Evolutionary conservation across 2,797 vertebrate species (phyloP).

Genomic region (Rhinogobio ventralis): DNA sequence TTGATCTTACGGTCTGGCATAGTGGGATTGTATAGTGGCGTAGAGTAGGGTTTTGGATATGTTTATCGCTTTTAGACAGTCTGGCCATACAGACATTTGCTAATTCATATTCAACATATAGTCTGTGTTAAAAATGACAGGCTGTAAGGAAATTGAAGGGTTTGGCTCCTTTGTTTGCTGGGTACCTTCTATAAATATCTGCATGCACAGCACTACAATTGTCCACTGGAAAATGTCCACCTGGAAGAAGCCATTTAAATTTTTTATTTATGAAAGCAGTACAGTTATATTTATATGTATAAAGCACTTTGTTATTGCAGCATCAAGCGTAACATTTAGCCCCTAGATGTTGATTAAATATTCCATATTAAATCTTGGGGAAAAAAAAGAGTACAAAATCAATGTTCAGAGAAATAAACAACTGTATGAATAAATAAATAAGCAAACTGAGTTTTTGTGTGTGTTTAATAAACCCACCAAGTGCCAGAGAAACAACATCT

Average conservation of each 20-base stretch:
- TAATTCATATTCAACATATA: conserved; percentile 31
- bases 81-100: not conserved
- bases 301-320: not conserved
- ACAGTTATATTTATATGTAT: not conserved
- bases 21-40: conserved; percentile 5
- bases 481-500: not conserved
- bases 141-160: conserved; percentile 2
- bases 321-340: not conserved
- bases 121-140: conserved; percentile 18
- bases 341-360: not conserved
- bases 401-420: not conserved
- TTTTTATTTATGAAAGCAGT: not conserved
- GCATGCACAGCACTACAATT: not conserved
- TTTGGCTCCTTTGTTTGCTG: conserved; percentile 6
- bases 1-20: conserved; percentile 23
- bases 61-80: not conserved
- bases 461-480: conserved; percentile 9
- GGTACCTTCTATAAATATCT: conserved; percentile 26
- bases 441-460: not conserved
- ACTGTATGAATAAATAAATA: not conserved
- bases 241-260: not conserved
- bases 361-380: not conserved
- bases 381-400: not conserved
- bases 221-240: not conserved
- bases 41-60: conserved; percentile 11